Evolutionary conservation across 2,797 vertebrate species (phyloP), one percentile per base, ranked within the genome.

Genomic region (Halcyon leucocephala): DNA sequence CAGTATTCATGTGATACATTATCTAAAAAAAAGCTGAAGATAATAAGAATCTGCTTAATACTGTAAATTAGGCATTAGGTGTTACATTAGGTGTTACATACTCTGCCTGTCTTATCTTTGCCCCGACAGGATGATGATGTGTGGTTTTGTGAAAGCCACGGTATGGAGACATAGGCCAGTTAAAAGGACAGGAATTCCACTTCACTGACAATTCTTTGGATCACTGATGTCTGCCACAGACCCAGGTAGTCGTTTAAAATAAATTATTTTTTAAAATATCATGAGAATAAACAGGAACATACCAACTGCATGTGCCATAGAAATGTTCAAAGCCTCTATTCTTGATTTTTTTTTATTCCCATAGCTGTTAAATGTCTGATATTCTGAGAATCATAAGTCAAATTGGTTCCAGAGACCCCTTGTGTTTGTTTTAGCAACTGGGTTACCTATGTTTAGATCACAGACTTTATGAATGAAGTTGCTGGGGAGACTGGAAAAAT

Each of bases 171-270:
- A 71, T 89, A 51, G 98, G 98, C 93, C 97, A 96, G 39, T 71
- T 98, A 90, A 95, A 97, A 96, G 97, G 95, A 61, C 97, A 97
- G 92, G 98, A 98, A 96, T 99, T 99, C 97, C 96, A 98, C 95
- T 98, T 99, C 96, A 98, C 98, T 24, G 98, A 99, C 95, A 99
- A 77, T 97, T 98, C 97, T 99, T 99, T 90, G 98, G 98, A 77
- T 98, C 98, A 0, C 97, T 99, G 97, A 98, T 99, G 96, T 99
- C 99, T 82, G 98, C 98, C 91, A 99, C 98, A 92, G 99, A 99
- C 95, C 98, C 99, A 98, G 98, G 99, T 99, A 99, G 98, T 37
- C 17, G 4, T 85, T 84, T 91, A 89, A 83, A 97, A 87, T 55
- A 62, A 58, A 65, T 78, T 54, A 22, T 55, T 81, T 86, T 46